These are phyloP conservation scores for Noctuana brunneofusca DNA, from an alignment of 2,888 invertebrate species.

Conservation along the genomic window DNA sequence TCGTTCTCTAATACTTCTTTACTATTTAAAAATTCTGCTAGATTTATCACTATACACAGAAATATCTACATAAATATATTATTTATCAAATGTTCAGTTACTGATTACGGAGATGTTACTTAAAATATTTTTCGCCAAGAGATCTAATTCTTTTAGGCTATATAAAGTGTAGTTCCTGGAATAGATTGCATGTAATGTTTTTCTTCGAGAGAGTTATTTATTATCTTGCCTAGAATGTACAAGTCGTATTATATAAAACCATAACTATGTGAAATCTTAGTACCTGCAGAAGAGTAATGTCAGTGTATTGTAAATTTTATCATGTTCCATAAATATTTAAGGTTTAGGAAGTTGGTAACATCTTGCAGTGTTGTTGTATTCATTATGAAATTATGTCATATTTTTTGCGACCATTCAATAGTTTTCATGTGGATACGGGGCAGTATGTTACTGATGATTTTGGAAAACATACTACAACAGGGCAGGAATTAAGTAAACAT, in stretches of 20 bases:
- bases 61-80: constrained; percentile 23
- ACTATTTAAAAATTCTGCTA: constrained; percentile 34
- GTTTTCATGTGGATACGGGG: constrained; percentile 30
- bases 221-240: constrained; percentile 32
- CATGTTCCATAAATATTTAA: constrained; percentile 36
- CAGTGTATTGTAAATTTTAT: constrained; percentile 34
- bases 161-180: constrained; percentile 33
- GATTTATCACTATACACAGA: constrained; percentile 23
- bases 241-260: constrained; percentile 28
- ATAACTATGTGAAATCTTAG: constrained; percentile 36
- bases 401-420: constrained; percentile 27
- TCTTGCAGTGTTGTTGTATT: constrained; percentile 34
- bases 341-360: constrained; percentile 34
- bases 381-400: constrained; percentile 28
- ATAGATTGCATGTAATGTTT: constrained; percentile 35
- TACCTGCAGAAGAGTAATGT: constrained; percentile 33
- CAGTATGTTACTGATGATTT: constrained; percentile 31
- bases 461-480: constrained; percentile 31
- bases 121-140: constrained; percentile 28
- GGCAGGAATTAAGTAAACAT: constrained; percentile 31
- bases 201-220: constrained; percentile 36
- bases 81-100: constrained; percentile 30
- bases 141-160: constrained; percentile 33
- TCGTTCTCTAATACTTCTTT: constrained; percentile 33
- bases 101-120: constrained; percentile 34